phyloP scores from a whole-genome alignment of 2,888 invertebrate species.

The Limenitis camilla region DNA sequence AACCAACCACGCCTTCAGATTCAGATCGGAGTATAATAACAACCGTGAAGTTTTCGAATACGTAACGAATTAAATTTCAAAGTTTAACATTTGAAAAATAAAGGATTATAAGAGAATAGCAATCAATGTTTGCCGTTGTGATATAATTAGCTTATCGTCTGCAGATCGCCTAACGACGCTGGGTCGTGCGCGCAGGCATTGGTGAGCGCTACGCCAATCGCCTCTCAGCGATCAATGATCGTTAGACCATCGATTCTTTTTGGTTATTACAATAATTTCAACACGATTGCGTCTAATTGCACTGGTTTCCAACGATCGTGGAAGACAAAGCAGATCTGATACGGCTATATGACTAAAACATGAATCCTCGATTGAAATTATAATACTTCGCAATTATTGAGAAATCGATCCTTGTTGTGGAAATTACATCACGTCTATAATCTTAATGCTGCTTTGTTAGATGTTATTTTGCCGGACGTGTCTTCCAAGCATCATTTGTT shows the following conservation, averaged over 20 bases:
- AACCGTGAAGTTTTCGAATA: slow-evolving; percentile 36
- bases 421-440: slow-evolving; percentile 49
- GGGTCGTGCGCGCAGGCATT: slow-evolving; percentile 63
- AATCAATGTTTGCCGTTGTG: slow-evolving; percentile 48
- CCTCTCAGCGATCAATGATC: slow-evolving; percentile 49
- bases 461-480: slow-evolving; percentile 54
- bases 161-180: slow-evolving; percentile 51
- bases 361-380: slow-evolving; percentile 33
- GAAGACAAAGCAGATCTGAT: slow-evolving; percentile 50
- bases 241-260: slow-evolving; percentile 68
- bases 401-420: slow-evolving; percentile 45
- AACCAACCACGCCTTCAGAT: slow-evolving; percentile 46
- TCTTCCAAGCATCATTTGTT: slow-evolving; percentile 38
- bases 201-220: slow-evolving; percentile 62
- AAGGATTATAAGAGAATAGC: slow-evolving; percentile 50
- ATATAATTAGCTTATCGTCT: slow-evolving; percentile 69
- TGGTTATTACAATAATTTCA: slow-evolving; percentile 72
- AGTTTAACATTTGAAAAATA: slow-evolving; percentile 59
- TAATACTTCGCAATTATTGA: slow-evolving; percentile 38
- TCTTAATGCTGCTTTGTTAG: slow-evolving; percentile 48
- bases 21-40: slow-evolving; percentile 49
- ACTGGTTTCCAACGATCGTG: slow-evolving; percentile 61
- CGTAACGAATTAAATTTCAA: slow-evolving; percentile 36
- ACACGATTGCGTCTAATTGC: slow-evolving; percentile 71
- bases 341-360: slow-evolving; percentile 37